Evolutionary conservation across 2,888 invertebrate species (phyloP).

Genomic region (Drosophila peninsularis): DNA sequence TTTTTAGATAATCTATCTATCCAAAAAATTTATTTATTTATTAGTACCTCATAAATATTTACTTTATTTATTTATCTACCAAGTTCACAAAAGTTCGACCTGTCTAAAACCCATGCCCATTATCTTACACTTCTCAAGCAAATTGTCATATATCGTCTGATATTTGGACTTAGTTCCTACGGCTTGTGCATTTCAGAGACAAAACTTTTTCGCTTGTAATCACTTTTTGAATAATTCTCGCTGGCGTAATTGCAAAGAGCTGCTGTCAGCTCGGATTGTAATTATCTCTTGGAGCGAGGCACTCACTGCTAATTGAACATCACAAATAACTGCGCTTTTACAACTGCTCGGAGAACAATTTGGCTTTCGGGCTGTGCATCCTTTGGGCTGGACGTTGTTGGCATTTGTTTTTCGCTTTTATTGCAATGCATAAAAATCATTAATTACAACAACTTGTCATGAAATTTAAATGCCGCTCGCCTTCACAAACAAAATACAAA

Average conservation of each 20-base stretch:
- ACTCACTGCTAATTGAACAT: constrained; percentile 45
- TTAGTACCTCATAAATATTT: no score
- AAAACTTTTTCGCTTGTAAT: constrained; percentile 3
- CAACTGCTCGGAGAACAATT: constrained; percentile 27
- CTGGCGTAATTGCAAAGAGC: constrained; percentile 4
- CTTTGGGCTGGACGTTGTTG: constrained; percentile 10
- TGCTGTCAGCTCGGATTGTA: constrained; percentile 8
- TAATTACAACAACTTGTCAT: constrained; percentile 77
- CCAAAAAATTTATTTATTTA: no score
- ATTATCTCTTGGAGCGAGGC: constrained; percentile 2
- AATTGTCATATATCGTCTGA: background rate
- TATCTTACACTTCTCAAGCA: background rate
- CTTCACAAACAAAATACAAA: constrained; percentile 47
- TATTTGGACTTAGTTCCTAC: background rate
- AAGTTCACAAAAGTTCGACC: background rate
- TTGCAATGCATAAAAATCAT: constrained; percentile 75
- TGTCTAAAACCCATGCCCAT: background rate
- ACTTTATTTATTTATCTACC: no score
- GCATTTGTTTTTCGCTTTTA: constrained; percentile 54
- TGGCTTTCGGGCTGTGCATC: constrained; percentile 20
- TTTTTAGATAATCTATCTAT: no score
- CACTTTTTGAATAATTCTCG: background rate
- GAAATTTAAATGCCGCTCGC: constrained; percentile 71
- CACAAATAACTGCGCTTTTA: constrained; percentile 39
- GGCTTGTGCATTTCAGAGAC: background rate